A percentile compares a stretch with the other conserved stretches of the same genome.
phyloP scores from a whole-genome alignment of 2,797 vertebrate genomes.

The Acestrorhynchus altus region DNA sequence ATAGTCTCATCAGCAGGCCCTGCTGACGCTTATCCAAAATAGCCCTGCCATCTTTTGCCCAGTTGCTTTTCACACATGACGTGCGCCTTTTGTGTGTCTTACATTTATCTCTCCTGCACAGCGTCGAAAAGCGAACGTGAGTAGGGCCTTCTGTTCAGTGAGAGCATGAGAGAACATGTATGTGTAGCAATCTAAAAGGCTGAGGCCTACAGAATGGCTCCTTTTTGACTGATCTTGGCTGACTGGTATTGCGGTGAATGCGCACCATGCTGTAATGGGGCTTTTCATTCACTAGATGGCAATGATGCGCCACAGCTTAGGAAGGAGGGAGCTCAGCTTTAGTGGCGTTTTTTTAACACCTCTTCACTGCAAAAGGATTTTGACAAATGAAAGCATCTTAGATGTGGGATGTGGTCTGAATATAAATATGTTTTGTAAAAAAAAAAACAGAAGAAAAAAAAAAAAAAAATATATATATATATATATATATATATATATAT shows the following conservation, averaged over 20 bases:
- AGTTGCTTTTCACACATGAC: conserved; percentile 57
- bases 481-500: too few species aligned
- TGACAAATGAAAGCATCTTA: too few species aligned
- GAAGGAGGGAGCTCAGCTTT: conserved; percentile 50
- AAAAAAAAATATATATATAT: too few species aligned
- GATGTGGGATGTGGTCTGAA: too few species aligned
- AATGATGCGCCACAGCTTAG: conserved; percentile 60
- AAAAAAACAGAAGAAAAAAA: too few species aligned
- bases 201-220: conserved; percentile 48
- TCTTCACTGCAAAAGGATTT: too few species aligned
- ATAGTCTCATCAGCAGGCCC: conserved; percentile 1
- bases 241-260: conserved; percentile 49
- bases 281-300: conserved; percentile 62
- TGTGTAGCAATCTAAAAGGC: conserved; percentile 47
- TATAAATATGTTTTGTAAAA: too few species aligned
- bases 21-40: background rate
- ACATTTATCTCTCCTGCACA: conserved; percentile 60
- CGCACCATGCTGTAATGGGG: conserved; percentile 55
- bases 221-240: conserved; percentile 48
- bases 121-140: conserved; percentile 64
- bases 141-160: conserved; percentile 58
- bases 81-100: conserved; percentile 47
- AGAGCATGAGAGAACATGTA: conserved; percentile 54
- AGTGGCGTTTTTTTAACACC: conserved; percentile 74
- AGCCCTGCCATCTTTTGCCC: conserved; percentile 33